Evolutionary conservation across 2,113 vertebrate genomes (phyloP), one percentile per base, ranked within the genome.

Genomic region (Sterrhoptilus dennistouni): DNA sequence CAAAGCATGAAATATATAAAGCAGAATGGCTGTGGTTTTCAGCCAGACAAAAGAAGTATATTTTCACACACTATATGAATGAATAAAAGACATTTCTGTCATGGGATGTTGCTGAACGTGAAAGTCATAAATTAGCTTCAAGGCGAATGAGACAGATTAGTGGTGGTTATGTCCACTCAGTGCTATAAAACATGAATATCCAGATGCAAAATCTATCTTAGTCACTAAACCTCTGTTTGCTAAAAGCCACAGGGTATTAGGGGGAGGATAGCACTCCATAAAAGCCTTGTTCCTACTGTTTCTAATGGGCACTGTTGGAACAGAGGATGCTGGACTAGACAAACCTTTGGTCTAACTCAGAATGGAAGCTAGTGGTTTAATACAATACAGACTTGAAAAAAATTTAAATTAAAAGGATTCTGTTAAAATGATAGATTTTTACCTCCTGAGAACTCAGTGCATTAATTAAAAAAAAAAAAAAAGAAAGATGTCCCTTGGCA

Each of bases 1-100:
- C 45, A 63, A 95, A 94, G 93, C 42, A 77, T 91, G 76, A 94
- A 96, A 68, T 68, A 90, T 61, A 94, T 80, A 94, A 93, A 88
- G 59, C 28, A 88, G 65, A 86, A 90, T 83, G 45, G 45, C 79
- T 76, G 71, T 33, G 66, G 42, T 86, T 95, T 90, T 72, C 59
- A 94, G 33, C 38, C n/a, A 80, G 82, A 83, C 45, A 90, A 94
- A 89, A 78, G 45, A 77, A 83, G 63, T 44, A 90, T 22, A 33
- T 86, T 93, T 92, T 86, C 35, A 66, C 54, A 63, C 35, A 33
- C 21, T 42, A 12, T 68, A 76, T 86, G 79, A 94, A 88, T 86
- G 88, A 94, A 90, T 64, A 75, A 92, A 83, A 90, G 76, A 70
- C 6, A 4, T 81, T 93, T 92, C 63, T 93, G 36, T 75, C 40